Evolutionary conservation across 23 tunicate genomes (phyloP).

Genomic region (Corella eumyota): DNA sequence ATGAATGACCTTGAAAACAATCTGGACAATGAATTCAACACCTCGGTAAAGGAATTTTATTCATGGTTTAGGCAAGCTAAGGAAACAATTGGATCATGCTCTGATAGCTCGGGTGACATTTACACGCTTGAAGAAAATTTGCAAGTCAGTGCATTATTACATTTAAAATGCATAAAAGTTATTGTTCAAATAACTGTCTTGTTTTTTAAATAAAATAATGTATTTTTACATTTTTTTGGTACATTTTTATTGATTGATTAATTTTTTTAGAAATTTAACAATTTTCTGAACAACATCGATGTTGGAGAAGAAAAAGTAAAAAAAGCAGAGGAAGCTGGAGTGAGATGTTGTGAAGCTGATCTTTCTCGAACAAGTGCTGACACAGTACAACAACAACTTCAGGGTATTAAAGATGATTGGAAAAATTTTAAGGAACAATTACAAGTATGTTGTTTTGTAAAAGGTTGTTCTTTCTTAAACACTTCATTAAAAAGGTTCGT

Average conservation of each 20-base stretch:
- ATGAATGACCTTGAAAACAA: constrained; percentile 25
- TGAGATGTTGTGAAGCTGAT: constrained; percentile 15
- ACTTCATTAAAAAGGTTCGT: not conserved
- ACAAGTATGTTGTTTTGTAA: constrained; percentile 15
- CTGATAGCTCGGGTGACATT: constrained; percentile 66
- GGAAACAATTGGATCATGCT: constrained; percentile 38
- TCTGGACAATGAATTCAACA: constrained; percentile 48
- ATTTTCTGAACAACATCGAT: constrained; percentile 24
- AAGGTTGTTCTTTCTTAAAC: not conserved
- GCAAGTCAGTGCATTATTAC: constrained; percentile 16
- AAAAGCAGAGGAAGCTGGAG: constrained; percentile 31
- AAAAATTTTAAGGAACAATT: constrained; percentile 26
- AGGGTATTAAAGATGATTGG: constrained; percentile 55
- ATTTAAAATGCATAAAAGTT: not conserved
- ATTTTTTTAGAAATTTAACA: constrained; percentile 28
- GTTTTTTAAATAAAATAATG: too few species aligned
- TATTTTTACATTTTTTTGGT: too few species aligned
- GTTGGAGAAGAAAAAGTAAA: constrained; percentile 53
- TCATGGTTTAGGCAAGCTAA: constrained; percentile 42
- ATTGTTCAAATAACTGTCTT: too few species aligned
- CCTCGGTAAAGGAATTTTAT: constrained; percentile 50
- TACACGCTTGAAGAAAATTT: constrained; percentile 58
- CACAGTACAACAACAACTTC: constrained; percentile 42
- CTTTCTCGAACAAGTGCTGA: constrained; percentile 17
- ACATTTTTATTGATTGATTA: not conserved